Evolutionary conservation across 1,140 invertebrate species (phyloP), one percentile per base, ranked within the genome.

Genomic region (Aporrectodea caliginosa): DNA sequence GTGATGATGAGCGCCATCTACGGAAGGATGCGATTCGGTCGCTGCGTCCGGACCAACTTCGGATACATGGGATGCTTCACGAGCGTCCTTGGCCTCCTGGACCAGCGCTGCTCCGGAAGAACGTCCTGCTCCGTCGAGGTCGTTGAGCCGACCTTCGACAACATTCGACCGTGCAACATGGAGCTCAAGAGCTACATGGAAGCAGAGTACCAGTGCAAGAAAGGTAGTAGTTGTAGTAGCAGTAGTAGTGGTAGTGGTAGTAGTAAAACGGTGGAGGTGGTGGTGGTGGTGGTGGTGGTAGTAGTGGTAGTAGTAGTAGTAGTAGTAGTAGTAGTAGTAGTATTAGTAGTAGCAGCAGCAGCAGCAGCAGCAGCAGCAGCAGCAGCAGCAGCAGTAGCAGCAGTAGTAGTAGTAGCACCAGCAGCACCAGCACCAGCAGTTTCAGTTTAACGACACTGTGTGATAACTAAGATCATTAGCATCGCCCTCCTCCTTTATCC

Each of bases 11-110:
- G 43, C 43, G 43, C 43, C 43, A 6, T 58, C 43, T 58, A 58
- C 43, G 43, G 43, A 58, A 6, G 43, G 22, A 58, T 58, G 43
- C 43, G 43, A 12, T 76, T 76, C 43, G 75, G 75, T 35, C 33
- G 35, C 27, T 76, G 75, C 75, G 75, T 76, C 75, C 33, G 35
- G 75, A 76, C 75, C 16, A 76, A 76, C 27, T 76, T 76, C 43
- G 75, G 75, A n/a, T 76, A 35, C 75, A 76, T 76, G 32, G 75
- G 75, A 43, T 76, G 75, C 35, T 43, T 43, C 33, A 35, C 29
- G 33, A 35, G 43, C 75, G 75, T 76, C 35, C 33, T 35, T 14
- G 14, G 31, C 35, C 33, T 76, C 1, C 33, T 76, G 16, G 32
- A 76, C 16, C 33, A 32, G 33, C 33, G 43, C 16, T 76, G 75